A percentile compares a stretch with the other conserved stretches of the same genome.
These are phyloP conservation scores for Anabas testudineus DNA, from an alignment of 2,797 vertebrate species.

Conservation along the genomic window DNA sequence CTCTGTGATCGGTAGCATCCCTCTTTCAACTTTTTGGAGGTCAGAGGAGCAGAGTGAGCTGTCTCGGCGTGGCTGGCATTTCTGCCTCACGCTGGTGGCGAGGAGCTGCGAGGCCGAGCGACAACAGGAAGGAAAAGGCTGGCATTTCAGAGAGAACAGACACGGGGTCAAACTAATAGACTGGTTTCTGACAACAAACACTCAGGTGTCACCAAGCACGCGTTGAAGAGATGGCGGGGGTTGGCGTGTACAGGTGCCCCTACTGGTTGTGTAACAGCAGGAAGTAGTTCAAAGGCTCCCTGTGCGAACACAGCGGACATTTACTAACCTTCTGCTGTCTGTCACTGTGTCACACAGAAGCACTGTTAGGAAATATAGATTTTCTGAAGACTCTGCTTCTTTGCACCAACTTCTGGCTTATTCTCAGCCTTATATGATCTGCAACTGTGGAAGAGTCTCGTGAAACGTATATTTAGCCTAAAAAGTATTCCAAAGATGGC, in stretches of 20 bases:
- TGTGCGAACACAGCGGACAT: constrained; percentile 71
- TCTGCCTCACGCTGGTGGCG: constrained; percentile 40
- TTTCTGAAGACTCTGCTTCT: constrained; percentile 29
- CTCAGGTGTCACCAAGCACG: constrained; percentile 58
- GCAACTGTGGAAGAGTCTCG: constrained; percentile 20
- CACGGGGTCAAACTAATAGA: constrained; percentile 73
- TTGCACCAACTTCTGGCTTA: constrained; percentile 9
- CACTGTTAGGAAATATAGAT: constrained; percentile 5
- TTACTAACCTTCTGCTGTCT: constrained; percentile 57
- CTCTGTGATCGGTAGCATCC: constrained; percentile 48
- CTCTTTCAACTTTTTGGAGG: constrained; percentile 77
- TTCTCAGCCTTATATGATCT: too few species aligned
- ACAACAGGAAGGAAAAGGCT: constrained; percentile 44
- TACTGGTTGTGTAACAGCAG: constrained; percentile 66
- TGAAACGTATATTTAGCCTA: constrained; percentile 24
- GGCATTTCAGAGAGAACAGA: constrained; percentile 63
- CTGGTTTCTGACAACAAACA: constrained; percentile 69
- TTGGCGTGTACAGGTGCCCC: constrained; percentile 53
- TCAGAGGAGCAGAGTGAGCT: constrained; percentile 71
- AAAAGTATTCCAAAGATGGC: constrained; percentile 25
- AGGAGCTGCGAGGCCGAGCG: constrained; percentile 28
- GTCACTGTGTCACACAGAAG: constrained; percentile 33
- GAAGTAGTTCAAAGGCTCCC: constrained; percentile 67
- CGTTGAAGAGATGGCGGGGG: constrained; percentile 68
- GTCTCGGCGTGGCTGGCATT: constrained; percentile 74